phyloP scores from a whole-genome alignment of 2,888 invertebrate genomes.

The Synergus japonicus region DNA sequence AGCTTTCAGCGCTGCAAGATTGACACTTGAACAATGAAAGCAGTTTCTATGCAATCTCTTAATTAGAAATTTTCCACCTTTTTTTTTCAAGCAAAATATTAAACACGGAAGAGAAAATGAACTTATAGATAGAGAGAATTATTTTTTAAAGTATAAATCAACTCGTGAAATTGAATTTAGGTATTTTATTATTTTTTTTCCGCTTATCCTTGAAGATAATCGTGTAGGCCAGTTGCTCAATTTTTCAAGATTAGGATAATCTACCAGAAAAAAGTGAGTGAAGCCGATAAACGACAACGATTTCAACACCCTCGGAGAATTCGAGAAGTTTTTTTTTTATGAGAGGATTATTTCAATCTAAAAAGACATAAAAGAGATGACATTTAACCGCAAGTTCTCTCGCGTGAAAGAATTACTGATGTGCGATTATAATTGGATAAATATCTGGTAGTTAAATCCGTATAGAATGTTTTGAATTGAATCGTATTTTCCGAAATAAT shows the following conservation, averaged over 20 bases:
- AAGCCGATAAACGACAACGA: neutral
- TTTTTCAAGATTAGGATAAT: too few relatives aligned
- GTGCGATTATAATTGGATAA: conserved; percentile 2
- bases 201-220: too few relatives aligned
- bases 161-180: too few relatives aligned
- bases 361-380: neutral
- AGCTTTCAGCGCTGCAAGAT: conserved; percentile 11
- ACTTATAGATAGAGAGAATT: neutral
- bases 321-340: neutral
- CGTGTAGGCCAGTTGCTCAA: too few relatives aligned
- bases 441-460: conserved; percentile 2
- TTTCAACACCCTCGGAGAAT: neutral
- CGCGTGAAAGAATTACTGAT: neutral
- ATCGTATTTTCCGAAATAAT: conserved; percentile 1
- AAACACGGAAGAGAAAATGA: neutral
- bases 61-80: neutral
- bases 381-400: neutral
- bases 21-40: conserved; percentile 6
- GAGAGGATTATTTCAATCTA: neutral
- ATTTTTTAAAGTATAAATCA: too few relatives aligned
- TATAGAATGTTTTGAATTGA: neutral
- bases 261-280: neutral
- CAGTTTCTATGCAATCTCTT: neutral
- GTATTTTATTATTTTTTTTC: too few relatives aligned
- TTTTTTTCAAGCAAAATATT: neutral